Evolutionary conservation across 2,797 vertebrate species (phyloP).

Genomic region (Hirundo rustica): DNA sequence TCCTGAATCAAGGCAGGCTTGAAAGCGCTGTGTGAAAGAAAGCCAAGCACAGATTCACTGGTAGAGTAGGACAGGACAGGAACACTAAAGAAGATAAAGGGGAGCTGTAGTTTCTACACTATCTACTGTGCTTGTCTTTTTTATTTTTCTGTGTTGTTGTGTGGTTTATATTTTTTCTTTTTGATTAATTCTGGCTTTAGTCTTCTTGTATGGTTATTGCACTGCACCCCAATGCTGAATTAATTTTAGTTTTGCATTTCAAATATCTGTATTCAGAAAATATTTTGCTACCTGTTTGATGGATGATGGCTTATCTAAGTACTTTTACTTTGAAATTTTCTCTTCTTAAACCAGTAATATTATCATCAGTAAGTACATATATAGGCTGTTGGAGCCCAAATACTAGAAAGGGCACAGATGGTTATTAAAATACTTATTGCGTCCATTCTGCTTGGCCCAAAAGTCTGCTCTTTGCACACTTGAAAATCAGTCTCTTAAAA

Average conservation of each 20-base stretch:
- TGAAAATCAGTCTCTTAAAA: background rate
- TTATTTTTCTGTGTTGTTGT: background rate
- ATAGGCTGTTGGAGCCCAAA: conserved; percentile 5
- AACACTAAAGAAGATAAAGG: background rate
- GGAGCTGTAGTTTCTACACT: background rate
- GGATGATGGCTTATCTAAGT: background rate
- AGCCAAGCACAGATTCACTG: background rate
- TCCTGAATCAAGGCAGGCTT: background rate
- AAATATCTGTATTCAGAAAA: background rate
- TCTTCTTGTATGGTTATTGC: background rate
- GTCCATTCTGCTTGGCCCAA: background rate
- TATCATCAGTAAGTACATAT: background rate
- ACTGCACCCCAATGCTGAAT: background rate
- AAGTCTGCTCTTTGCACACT: background rate
- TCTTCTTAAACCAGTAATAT: background rate
- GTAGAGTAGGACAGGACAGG: background rate
- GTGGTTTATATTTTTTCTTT: background rate
- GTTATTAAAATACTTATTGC: background rate
- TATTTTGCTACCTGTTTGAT: background rate
- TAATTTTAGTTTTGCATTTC: background rate
- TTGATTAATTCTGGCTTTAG: background rate
- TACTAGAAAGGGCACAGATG: background rate
- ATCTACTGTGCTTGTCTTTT: background rate
- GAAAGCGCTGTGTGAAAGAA: background rate
- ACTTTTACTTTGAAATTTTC: background rate